Percentiles rank a stretch among this genome's conserved stretches.
These are phyloP conservation scores for Parnassius mnemosyne DNA, from an alignment of 2,888 invertebrate genomes.

Conservation along the genomic window DNA sequence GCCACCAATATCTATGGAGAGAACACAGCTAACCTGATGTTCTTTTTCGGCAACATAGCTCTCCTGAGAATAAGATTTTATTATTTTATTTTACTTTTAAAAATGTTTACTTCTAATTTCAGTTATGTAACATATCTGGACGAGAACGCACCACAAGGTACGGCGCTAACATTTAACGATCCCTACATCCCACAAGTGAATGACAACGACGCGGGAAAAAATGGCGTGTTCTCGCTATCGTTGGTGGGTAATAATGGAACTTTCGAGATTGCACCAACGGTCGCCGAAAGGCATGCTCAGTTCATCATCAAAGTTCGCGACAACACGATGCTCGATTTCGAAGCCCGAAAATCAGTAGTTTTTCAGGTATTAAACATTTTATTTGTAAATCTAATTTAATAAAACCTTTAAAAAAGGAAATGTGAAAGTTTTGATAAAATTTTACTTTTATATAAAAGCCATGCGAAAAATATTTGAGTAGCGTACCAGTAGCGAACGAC, in stretches of 20 bases:
- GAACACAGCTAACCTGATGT: too few species aligned
- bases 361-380: conserved; percentile 82
- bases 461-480: too few species aligned
- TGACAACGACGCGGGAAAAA: conserved; percentile 90
- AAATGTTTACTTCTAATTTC: conserved; percentile 23
- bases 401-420: background rate
- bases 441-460: too few species aligned
- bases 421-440: too few species aligned
- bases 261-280: conserved; percentile 92
- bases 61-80: too few species aligned
- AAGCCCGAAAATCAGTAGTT: conserved; percentile 86
- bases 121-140: conserved; percentile 89
- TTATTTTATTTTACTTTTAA: too few species aligned
- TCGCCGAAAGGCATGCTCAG: conserved; percentile 87
- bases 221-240: conserved; percentile 89
- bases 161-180: conserved; percentile 85
- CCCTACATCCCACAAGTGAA: conserved; percentile 86
- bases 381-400: background rate
- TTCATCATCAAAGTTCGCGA: conserved; percentile 93
- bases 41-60: too few species aligned
- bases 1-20: too few species aligned
- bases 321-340: conserved; percentile 91
- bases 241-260: conserved; percentile 91
- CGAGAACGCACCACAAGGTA: conserved; percentile 91
- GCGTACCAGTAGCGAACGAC: too few species aligned